Percentiles rank a stretch among this genome's conserved stretches.
Conservation (phyloP, 2,888 invertebrate species). For the Cerastoderma edule region DNA sequence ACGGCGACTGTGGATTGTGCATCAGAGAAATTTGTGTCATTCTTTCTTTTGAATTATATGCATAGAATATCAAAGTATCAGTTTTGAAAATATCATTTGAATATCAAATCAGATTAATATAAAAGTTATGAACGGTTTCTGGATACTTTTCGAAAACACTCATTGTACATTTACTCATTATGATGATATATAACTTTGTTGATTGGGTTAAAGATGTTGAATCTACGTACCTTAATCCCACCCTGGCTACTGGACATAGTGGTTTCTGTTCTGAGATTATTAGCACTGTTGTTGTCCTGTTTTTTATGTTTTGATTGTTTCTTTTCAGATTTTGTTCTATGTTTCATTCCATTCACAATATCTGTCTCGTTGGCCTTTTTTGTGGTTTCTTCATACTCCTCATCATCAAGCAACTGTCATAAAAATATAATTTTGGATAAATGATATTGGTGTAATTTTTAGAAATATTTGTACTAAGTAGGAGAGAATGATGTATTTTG, state of each 20-base stretch:
- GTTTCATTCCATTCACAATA: conserved; percentile 8
- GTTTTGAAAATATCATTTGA: no score
- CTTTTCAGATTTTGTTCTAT: conserved; percentile 8
- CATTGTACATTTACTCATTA: background rate
- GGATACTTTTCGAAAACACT: background rate
- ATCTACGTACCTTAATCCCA: conserved; percentile 6
- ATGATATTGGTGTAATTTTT: no score
- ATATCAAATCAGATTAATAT: no score
- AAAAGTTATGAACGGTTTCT: no score
- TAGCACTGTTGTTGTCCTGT: conserved; percentile 1
- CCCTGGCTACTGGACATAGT: background rate
- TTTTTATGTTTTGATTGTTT: conserved; percentile 18
- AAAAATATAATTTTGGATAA: no score
- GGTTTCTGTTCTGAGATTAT: background rate
- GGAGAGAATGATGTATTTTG: no score
- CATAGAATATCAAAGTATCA: no score
- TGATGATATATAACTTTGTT: background rate
- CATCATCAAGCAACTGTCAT: conserved; percentile 3
- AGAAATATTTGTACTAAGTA: no score
- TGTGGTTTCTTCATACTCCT: background rate
- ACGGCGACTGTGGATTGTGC: no score
- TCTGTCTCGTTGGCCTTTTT: background rate
- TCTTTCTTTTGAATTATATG: no score
- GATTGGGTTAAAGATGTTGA: background rate
- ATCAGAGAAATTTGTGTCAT: no score